phyloP scores from a whole-genome alignment of 2,113 vertebrate genomes.

The Rhabdornis inornatus region DNA sequence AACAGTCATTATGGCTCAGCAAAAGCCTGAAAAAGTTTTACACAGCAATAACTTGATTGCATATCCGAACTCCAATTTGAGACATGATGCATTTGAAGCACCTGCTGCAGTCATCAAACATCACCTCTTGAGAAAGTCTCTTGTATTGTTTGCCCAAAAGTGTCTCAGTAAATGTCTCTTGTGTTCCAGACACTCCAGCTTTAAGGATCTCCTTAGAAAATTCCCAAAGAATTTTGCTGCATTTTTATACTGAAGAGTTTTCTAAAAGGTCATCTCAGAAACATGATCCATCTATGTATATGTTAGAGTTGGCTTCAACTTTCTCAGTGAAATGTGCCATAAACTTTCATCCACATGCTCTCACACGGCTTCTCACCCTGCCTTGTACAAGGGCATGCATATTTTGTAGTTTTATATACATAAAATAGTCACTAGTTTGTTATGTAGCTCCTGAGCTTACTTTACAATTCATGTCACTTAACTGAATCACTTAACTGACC shows the following conservation, averaged over 20 bases:
- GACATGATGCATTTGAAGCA: neutral
- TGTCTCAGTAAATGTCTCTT: neutral
- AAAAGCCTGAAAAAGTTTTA: neutral
- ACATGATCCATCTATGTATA: neutral
- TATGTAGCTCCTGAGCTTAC: neutral
- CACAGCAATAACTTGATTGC: neutral
- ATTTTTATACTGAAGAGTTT: neutral
- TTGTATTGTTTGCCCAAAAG: neutral
- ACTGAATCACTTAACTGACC: neutral
- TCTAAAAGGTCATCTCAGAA: neutral
- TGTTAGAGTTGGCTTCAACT: neutral
- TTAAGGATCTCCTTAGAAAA: neutral
- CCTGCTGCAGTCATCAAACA: neutral
- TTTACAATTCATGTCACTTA: neutral
- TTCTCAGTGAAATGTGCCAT: neutral
- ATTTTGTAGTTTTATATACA: neutral
- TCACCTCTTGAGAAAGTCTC: neutral
- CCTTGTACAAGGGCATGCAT: neutral
- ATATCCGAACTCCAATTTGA: neutral
- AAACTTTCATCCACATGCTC: neutral
- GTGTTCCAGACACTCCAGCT: neutral
- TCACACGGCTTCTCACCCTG: fast-evolving
- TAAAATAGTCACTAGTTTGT: neutral
- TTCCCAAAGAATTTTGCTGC: neutral
- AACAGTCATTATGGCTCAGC: neutral